phyloP scores from a whole-genome alignment of 2,888 invertebrate species.

The Xanthia icteritia region DNA sequence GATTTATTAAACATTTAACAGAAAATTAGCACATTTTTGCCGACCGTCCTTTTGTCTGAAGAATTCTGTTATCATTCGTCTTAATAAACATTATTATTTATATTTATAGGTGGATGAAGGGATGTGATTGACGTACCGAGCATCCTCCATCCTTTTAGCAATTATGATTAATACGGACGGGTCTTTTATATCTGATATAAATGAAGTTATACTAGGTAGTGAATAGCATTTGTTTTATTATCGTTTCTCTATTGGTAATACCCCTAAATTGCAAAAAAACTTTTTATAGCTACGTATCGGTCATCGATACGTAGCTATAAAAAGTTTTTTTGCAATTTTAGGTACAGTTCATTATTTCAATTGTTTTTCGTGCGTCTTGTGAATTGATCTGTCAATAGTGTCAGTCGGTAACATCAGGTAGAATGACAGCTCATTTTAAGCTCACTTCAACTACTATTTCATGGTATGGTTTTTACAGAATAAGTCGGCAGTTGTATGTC shows the following conservation, averaged over 20 bases:
- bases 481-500: too few species aligned
- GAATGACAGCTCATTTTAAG: too few species aligned
- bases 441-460: too few species aligned
- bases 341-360: too few species aligned
- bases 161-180: constrained; percentile 51
- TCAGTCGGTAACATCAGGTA: too few species aligned
- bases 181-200: constrained; percentile 24
- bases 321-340: too few species aligned
- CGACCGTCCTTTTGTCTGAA: constrained; percentile 42
- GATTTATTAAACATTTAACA: constrained; percentile 40
- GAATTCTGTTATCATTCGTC: constrained; percentile 73
- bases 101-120: constrained; percentile 53
- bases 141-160: constrained; percentile 32
- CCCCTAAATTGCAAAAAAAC: too few species aligned
- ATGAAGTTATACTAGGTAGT: not conserved
- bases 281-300: too few species aligned
- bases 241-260: not conserved
- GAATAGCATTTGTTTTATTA: not conserved
- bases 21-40: constrained; percentile 19
- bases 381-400: too few species aligned
- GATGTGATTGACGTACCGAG: constrained; percentile 48
- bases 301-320: too few species aligned
- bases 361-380: too few species aligned
- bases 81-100: constrained; percentile 76
- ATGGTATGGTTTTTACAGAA: too few species aligned